Evolutionary conservation across 2,113 vertebrate species (phyloP).

Genomic region (Haplochromis vanheusdeni): DNA sequence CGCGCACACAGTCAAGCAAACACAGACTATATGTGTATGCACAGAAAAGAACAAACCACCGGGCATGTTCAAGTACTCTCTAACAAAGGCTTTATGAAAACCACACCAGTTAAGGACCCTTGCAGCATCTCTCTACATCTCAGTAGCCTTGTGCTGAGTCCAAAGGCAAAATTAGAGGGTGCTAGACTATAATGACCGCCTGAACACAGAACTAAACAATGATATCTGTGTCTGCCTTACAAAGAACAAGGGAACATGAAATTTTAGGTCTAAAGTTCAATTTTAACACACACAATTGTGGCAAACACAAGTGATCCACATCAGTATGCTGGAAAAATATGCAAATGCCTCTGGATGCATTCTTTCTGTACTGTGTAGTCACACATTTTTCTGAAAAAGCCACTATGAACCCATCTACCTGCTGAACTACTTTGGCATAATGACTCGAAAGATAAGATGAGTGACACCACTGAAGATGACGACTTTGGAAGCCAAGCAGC

Average conservation of each 20-base stretch:
- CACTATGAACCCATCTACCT: neutral
- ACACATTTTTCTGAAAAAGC: neutral
- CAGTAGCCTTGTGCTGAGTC: neutral
- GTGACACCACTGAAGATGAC: neutral
- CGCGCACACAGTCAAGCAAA: neutral
- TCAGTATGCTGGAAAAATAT: neutral
- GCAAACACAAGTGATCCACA: neutral
- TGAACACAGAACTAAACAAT: neutral
- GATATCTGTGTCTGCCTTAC: neutral
- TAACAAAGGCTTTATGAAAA: neutral
- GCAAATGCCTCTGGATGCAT: neutral
- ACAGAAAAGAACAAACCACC: neutral
- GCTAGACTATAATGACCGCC: neutral
- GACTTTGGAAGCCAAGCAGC: neutral
- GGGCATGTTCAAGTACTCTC: neutral
- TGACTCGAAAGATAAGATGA: neutral
- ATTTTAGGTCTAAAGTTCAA: neutral
- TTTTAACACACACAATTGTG: neutral
- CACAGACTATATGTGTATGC: neutral
- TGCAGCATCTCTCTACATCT: neutral
- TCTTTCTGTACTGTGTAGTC: neutral
- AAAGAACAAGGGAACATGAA: neutral
- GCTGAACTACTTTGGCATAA: neutral
- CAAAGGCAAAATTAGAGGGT: neutral
- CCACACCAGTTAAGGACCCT: slow-evolving; percentile 4